Base-by-base conservation (phyloP, 2,113 vertebrate species). In the Pluvialis apricaria region DNA sequence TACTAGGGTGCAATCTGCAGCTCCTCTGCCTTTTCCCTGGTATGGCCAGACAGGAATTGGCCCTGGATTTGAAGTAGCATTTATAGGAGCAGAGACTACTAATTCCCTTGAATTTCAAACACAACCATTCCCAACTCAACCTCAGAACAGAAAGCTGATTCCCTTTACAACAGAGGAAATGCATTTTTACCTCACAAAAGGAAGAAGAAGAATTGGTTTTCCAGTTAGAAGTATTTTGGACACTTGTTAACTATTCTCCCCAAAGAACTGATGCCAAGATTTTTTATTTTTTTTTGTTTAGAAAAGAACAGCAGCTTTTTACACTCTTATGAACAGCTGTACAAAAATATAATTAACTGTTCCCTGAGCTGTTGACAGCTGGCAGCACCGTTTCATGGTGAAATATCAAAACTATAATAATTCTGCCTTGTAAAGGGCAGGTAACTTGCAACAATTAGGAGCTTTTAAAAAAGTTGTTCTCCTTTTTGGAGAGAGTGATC, bases 321-420 rank as follows among this genome's bases (percentile, higher is more conserved):
- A 83, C 2, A 0, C 44, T 82, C 20, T 69, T 80, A 88, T 54
- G 90, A 97, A 96, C 92, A 97, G 85, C 87, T 96, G 95, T 92
- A 71, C 69, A 61, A 83, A 94, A 93, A 78, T 79, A 80, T 52
- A 91, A 93, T 90, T 88, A 95, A 96, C 89, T 96, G 84, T 94
- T 95, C 84, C 71, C n/a, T 88, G 88, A 96, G 80, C 36, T 95
- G 84, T 61, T 94, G 94, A 94, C 89, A 88, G 81, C 85, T 97
- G 92, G 91, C 91, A 92, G 45, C 89, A 87, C 49, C 44, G 36
- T 94, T 95, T 87, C 60, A 71, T 40, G 75, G 40, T 82, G 84
- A 95, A 95, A 89, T 78, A 91, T 72, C 44, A 51, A 66, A 91
- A 83, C 64, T 76, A 36, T 55, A 91, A 58, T 91, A 88, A 86